phyloP scores from a whole-genome alignment of 2,888 invertebrate species.

The Galerucella pusilla region DNA sequence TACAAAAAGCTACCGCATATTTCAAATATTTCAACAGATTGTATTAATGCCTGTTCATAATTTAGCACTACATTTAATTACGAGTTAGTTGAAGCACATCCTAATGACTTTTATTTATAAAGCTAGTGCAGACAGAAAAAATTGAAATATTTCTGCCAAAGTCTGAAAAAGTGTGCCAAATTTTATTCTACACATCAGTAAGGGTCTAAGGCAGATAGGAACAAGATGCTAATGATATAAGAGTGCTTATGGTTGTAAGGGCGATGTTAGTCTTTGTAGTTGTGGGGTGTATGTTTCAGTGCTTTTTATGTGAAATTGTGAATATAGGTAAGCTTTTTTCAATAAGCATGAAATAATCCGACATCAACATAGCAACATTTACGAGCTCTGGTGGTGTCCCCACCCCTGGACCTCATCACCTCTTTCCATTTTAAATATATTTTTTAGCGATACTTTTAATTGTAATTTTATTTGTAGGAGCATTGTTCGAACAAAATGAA shows the following conservation, averaged over 20 bases:
- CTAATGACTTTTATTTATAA: constrained; percentile 16
- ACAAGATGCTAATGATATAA: background rate
- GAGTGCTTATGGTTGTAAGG: background rate
- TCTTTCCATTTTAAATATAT: no score
- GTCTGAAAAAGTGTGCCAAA: constrained; percentile 6
- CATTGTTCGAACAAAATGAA: constrained; percentile 49
- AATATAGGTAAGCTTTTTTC: constrained; percentile 25
- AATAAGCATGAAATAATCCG: no score
- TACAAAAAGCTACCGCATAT: background rate
- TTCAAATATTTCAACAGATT: background rate
- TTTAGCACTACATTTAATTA: background rate
- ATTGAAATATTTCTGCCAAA: constrained; percentile 6
- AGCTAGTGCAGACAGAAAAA: constrained; percentile 14
- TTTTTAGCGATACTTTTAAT: no score
- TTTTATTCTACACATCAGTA: background rate
- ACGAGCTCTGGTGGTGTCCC: no score
- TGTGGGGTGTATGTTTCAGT: constrained; percentile 5
- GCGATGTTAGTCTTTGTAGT: constrained; percentile 13
- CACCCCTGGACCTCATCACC: no score
- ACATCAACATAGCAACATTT: background rate
- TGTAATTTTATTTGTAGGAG: constrained; percentile 40
- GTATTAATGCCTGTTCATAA: background rate
- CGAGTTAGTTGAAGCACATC: background rate
- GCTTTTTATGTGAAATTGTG: constrained; percentile 15
- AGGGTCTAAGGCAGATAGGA: background rate